Conservation (phyloP, 2,797 vertebrate genomes). For the Pangasius mekongensis region DNA sequence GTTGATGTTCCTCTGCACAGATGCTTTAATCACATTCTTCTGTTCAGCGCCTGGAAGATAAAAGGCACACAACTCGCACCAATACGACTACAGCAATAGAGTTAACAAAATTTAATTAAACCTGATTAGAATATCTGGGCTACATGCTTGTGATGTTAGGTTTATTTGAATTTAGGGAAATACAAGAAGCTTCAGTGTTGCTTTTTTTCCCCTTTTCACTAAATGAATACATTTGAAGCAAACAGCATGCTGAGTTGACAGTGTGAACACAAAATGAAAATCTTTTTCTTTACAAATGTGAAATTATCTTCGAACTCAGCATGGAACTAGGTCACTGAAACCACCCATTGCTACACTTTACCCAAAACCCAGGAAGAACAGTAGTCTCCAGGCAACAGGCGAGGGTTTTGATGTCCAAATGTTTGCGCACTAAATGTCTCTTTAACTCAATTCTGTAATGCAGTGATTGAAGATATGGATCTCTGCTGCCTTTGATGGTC, state of each 20-base stretch:
- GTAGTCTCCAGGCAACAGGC: slow-evolving; percentile 65
- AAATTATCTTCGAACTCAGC: slow-evolving; percentile 39
- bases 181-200: not conserved
- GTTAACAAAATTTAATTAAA: slow-evolving; percentile 59
- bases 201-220: not conserved
- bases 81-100: slow-evolving; percentile 16
- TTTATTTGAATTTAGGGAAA: slow-evolving; percentile 34
- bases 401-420: slow-evolving; percentile 67
- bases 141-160: slow-evolving; percentile 14
- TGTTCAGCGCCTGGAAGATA: slow-evolving; percentile 35
- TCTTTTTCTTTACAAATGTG: slow-evolving; percentile 6
- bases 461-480: slow-evolving; percentile 66
- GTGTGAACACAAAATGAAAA: not conserved
- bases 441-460: slow-evolving; percentile 67
- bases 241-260: slow-evolving; percentile 13
- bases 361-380: slow-evolving; percentile 49
- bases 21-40: slow-evolving; percentile 54
- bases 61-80: slow-evolving; percentile 39
- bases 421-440: slow-evolving; percentile 67
- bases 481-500: slow-evolving; percentile 61
- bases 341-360: slow-evolving; percentile 43
- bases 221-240: slow-evolving; percentile 17
- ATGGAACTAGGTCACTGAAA: slow-evolving; percentile 45
- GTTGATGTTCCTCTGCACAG: slow-evolving; percentile 46
- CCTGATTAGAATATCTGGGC: slow-evolving; percentile 44